Conservation (phyloP, 30 jellyfish, hydroid and myxozoan species). For the Aurelia sp. region DNA sequence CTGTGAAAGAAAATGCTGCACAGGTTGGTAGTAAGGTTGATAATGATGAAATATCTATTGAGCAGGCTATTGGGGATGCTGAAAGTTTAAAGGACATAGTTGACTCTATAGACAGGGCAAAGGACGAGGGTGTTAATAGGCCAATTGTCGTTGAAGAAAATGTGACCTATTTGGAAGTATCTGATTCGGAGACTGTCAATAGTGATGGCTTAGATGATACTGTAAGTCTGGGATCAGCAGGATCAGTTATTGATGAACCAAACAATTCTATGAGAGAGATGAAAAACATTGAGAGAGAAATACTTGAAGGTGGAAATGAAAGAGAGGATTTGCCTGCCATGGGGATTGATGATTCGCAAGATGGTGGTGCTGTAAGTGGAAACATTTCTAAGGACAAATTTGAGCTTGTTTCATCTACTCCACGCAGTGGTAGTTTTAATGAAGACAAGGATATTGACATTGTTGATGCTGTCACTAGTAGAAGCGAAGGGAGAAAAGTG, state of each 20-base stretch:
- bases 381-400: background rate
- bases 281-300: background rate
- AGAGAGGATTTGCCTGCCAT: background rate
- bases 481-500: conserved; percentile 1
- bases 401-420: background rate
- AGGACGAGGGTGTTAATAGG: background rate
- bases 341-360: background rate
- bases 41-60: background rate
- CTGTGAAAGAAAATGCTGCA: background rate
- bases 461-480: background rate
- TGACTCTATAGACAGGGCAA: background rate
- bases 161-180: background rate
- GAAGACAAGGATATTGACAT: background rate
- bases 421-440: background rate
- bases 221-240: background rate
- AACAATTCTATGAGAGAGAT: too few relatives aligned
- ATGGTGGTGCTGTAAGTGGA: background rate
- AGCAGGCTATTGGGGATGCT: background rate
- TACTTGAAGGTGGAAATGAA: background rate
- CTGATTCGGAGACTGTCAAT: background rate
- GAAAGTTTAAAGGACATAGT: background rate
- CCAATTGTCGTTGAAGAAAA: background rate
- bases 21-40: background rate
- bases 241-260: background rate
- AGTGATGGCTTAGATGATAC: background rate